Evolutionary conservation across 2,113 vertebrate species (phyloP).

Genomic region (Pelvicachromis taeniatus): DNA sequence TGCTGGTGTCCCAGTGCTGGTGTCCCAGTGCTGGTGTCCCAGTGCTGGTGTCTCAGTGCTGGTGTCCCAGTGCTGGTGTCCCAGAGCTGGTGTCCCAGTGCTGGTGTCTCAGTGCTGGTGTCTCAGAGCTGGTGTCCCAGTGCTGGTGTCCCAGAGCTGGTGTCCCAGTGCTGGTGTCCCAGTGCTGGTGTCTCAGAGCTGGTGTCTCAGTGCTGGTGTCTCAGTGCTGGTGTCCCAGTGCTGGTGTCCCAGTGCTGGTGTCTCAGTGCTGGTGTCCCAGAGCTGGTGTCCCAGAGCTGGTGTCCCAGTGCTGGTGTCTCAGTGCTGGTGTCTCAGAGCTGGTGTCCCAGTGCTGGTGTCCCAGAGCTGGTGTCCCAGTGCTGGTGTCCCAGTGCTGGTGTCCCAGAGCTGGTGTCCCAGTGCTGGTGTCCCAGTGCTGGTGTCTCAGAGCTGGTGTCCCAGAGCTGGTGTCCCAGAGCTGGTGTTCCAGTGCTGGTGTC

Average conservation of each 20-base stretch:
- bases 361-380: neutral
- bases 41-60: no score
- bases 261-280: neutral
- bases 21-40: neutral
- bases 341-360: neutral
- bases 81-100: neutral
- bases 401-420: neutral
- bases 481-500: no score
- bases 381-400: neutral
- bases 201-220: no score
- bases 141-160: neutral
- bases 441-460: no score
- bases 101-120: neutral
- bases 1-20: neutral
- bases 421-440: neutral
- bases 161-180: neutral
- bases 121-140: neutral
- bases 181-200: neutral
- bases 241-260: neutral
- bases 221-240: neutral
- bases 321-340: no score
- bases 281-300: no score
- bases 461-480: no score
- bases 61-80: neutral
- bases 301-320: neutral